Evolutionary conservation across 1,140 invertebrate genomes (phyloP), one percentile per base, ranked within the genome.

Genomic region (Cryptotermes secundus): DNA sequence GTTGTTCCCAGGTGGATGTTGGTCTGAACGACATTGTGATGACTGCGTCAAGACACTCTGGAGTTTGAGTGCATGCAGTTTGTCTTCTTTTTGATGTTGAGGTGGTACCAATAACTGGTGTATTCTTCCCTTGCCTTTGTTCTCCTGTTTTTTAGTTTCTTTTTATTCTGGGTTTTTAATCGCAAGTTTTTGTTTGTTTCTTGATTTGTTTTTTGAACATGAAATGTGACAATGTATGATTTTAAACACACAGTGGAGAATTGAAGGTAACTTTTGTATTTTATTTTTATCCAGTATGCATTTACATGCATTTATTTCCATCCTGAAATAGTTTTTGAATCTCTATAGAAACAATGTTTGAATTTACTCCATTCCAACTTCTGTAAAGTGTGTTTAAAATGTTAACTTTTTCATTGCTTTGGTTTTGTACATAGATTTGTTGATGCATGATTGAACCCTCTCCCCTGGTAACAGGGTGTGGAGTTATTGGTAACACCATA

Each of bases 401-500:
- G 45, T 49, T 49, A 49, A 14, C 22, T 49, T 49, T 1, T 19
- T 19, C 22, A 19, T 49, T 19, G 3, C 16, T 19, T 19, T 49
- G 12, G 16, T 45, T 49, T 49, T 49, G 45, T 49, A 49, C 45
- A 49, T 49, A 49, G 45, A 49, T 19, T 22, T 22, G 45, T 49
- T 49, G 45, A 49, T 49, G 45, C 45, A 49, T 49, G 45, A 19
- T 22, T 49, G 45, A 49, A 49, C 22, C 22, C 14, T 49, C 45
- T 49, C 14, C 45, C 19, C 45, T 49, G 45, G 45, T 19, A 49
- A 72, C 9, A 31, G 26, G n/a, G 59, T 72, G 14, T 72, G 26
- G n/a, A 7, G 59, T 72, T 72, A 72, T 72, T 72, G 26, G 59
- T 72, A 72, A n/a, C 59, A 72, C 59, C 59, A 72, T 72, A 31